Evolutionary conservation across 2,113 vertebrate species (phyloP).

Genomic region (Hippocampus mohnikei): DNA sequence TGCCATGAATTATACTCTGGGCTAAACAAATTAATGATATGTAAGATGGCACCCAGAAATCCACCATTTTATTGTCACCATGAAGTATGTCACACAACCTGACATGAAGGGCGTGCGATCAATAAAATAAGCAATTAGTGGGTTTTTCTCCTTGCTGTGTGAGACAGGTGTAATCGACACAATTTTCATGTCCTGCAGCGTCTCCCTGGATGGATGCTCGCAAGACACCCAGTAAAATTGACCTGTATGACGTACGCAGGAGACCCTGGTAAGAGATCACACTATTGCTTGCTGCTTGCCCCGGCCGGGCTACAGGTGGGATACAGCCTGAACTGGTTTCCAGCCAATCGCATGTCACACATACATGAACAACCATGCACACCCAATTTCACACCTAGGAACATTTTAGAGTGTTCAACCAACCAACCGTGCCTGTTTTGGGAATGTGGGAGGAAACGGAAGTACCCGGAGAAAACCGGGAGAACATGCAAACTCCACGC

Average conservation of each 20-base stretch:
- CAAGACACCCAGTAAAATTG: conserved; percentile 90
- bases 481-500: too few species aligned
- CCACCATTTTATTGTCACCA: not conserved
- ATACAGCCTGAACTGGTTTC: too few species aligned
- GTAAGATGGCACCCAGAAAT: conserved; percentile 1
- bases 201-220: conserved; percentile 96
- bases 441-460: too few species aligned
- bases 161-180: not conserved
- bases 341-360: too few species aligned
- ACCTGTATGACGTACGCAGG: conserved; percentile 94
- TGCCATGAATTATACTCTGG: not conserved
- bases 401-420: too few species aligned
- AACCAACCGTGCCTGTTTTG: too few species aligned
- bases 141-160: conserved; percentile 14
- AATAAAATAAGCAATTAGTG: conserved; percentile 8
- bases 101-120: conserved; percentile 6
- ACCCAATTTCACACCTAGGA: too few species aligned
- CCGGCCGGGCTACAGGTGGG: too few species aligned
- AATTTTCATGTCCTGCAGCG: conserved; percentile 66
- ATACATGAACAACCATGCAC: too few species aligned
- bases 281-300: not conserved
- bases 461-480: too few species aligned
- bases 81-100: not conserved
- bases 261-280: conserved; percentile 85
- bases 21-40: conserved; percentile 6